A percentile compares a stretch with the other conserved stretches of the same genome.
These are phyloP conservation scores for Hofmannophila pseudospretella DNA, from an alignment of 2,888 invertebrate genomes.

Conservation along the genomic window DNA sequence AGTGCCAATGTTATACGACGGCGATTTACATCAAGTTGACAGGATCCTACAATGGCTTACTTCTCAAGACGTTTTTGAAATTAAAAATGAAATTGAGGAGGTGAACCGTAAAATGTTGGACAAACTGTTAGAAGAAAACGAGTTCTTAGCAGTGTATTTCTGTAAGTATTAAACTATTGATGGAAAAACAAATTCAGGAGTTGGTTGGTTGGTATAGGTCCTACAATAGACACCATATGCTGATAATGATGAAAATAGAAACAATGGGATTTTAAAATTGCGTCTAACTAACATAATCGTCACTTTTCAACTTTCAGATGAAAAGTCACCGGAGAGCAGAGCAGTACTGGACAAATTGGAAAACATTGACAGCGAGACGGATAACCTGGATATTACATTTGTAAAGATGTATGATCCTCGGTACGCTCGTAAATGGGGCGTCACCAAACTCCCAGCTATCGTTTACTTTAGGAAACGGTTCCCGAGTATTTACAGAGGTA, in stretches of 20 bases:
- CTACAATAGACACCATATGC: too few species aligned
- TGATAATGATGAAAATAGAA: too few species aligned
- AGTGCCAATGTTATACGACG: conserved; percentile 92
- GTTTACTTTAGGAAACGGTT: conserved; percentile 95
- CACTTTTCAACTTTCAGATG: conserved; percentile 77
- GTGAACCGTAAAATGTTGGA: conserved; percentile 98
- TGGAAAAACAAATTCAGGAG: too few species aligned
- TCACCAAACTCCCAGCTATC: conserved; percentile 92
- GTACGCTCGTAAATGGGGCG: conserved; percentile 96
- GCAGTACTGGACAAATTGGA: conserved; percentile 92
- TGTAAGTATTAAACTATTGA: conserved; percentile 83
- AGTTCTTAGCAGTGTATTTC: conserved; percentile 96
- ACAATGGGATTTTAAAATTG: too few species aligned
- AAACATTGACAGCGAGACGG: conserved; percentile 96
- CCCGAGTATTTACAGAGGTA: conserved; percentile 95
- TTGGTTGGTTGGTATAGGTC: too few species aligned
- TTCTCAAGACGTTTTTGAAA: conserved; percentile 95
- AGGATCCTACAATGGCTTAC: conserved; percentile 93
- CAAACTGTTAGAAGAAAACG: conserved; percentile 95
- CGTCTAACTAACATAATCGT: too few species aligned
- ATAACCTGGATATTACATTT: conserved; percentile 95
- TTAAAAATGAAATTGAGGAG: conserved; percentile 97
- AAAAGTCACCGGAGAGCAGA: conserved; percentile 88
- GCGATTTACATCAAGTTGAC: conserved; percentile 92
- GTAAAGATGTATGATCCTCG: conserved; percentile 95